phyloP scores from a whole-genome alignment of 2,797 vertebrate species.

The Craterocephalus amniculus region DNA sequence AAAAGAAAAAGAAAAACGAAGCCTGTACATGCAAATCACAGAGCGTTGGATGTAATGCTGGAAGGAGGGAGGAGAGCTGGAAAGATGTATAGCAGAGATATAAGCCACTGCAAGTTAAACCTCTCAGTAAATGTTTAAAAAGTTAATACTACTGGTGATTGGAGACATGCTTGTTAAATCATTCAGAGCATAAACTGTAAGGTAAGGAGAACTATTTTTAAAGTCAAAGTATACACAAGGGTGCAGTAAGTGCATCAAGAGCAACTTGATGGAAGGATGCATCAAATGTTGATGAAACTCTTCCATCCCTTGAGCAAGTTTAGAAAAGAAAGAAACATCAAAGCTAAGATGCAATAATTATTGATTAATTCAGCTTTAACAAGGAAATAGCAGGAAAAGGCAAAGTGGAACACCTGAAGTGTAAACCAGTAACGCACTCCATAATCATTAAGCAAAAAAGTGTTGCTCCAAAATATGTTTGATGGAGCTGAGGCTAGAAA shows the following conservation, averaged over 20 bases:
- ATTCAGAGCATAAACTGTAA: background rate
- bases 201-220: conserved; percentile 4
- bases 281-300: conserved; percentile 2
- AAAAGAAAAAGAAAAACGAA: background rate
- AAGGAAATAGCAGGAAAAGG: background rate
- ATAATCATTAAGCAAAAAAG: background rate
- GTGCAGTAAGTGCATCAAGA: background rate
- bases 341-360: background rate
- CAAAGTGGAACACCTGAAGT: background rate
- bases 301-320: no score
- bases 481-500: background rate
- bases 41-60: background rate
- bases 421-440: background rate
- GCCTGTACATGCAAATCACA: background rate
- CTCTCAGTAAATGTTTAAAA: background rate
- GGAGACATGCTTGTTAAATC: background rate
- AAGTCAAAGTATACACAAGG: background rate
- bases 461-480: background rate
- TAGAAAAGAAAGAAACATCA: background rate
- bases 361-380: background rate
- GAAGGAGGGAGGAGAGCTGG: no score
- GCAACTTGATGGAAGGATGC: background rate
- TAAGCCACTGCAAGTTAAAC: background rate
- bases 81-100: background rate
- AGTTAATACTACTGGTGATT: background rate